These are phyloP conservation scores for Onychorhynchus coronatus DNA, from an alignment of 2,113 vertebrate species.

Conservation along the genomic window DNA sequence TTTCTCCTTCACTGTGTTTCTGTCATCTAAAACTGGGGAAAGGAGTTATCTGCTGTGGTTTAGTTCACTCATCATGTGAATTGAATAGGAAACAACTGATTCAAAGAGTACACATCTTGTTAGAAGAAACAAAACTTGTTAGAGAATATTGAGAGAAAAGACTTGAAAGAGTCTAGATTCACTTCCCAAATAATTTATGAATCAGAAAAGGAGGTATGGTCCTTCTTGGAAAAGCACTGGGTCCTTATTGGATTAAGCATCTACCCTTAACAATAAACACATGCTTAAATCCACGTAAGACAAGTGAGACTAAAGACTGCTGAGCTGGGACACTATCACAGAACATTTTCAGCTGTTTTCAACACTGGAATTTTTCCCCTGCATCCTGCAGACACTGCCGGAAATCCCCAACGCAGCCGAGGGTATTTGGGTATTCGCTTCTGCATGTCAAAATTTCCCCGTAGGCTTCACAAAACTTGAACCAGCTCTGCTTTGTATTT, in stretches of 20 bases:
- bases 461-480: not conserved
- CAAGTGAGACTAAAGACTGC: not conserved
- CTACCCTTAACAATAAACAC: slow-evolving; percentile 15
- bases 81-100: not conserved
- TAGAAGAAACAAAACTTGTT: not conserved
- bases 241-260: not conserved
- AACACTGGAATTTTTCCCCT: not conserved
- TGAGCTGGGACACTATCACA: not conserved
- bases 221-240: not conserved
- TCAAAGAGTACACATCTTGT: not conserved
- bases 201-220: not conserved
- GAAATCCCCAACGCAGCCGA: slow-evolving; percentile 15
- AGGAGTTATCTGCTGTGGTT: not conserved
- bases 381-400: not conserved
- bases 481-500: slow-evolving; percentile 24
- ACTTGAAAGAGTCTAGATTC: not conserved
- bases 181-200: not conserved
- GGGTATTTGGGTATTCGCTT: slow-evolving; percentile 31
- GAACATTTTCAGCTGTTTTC: slow-evolving; percentile 45
- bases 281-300: not conserved
- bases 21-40: not conserved
- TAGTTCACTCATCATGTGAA: not conserved
- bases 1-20: slow-evolving; percentile 1
- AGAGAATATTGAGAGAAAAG: not conserved
- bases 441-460: slow-evolving; percentile 15